Percentiles rank a stretch among this genome's conserved stretches.
Conservation (phyloP, 2,888 invertebrate species). For the Chironomus riparius region DNA sequence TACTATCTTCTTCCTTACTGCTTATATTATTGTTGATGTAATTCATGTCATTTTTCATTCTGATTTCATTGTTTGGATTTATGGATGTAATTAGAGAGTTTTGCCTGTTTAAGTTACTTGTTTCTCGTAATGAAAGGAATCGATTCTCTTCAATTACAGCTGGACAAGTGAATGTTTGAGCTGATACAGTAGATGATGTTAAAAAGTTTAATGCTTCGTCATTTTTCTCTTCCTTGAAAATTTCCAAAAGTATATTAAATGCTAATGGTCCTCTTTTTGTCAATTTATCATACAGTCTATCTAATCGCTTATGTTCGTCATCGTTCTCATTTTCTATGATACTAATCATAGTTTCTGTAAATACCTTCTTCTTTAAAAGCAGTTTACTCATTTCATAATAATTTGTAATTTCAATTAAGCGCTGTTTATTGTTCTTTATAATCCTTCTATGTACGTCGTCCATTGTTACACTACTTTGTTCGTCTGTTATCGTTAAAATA, state of each 20-base stretch:
- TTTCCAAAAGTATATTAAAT: conserved; percentile 4
- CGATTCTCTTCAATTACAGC: background rate
- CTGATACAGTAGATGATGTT: background rate
- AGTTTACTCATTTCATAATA: background rate
- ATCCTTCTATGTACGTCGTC: background rate
- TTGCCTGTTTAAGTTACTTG: background rate
- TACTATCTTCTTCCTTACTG: background rate
- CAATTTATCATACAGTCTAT: background rate
- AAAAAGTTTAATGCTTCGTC: background rate
- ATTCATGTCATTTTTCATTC: background rate
- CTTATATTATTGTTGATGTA: background rate
- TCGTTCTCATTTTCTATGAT: background rate
- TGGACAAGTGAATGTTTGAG: background rate
- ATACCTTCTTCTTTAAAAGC: background rate
- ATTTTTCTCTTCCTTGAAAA: background rate
- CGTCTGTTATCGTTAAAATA: too few species aligned
- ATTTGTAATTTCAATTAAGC: background rate
- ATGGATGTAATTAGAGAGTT: background rate
- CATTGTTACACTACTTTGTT: background rate
- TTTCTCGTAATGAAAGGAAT: background rate
- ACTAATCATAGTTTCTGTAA: background rate
- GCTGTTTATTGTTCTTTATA: background rate
- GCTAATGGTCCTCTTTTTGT: conserved; percentile 12
- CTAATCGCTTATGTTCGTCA: background rate
- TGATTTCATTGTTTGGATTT: background rate